These are phyloP conservation scores for Lycia hirtaria DNA, from an alignment of 2,888 invertebrate genomes.

Conservation along the genomic window DNA sequence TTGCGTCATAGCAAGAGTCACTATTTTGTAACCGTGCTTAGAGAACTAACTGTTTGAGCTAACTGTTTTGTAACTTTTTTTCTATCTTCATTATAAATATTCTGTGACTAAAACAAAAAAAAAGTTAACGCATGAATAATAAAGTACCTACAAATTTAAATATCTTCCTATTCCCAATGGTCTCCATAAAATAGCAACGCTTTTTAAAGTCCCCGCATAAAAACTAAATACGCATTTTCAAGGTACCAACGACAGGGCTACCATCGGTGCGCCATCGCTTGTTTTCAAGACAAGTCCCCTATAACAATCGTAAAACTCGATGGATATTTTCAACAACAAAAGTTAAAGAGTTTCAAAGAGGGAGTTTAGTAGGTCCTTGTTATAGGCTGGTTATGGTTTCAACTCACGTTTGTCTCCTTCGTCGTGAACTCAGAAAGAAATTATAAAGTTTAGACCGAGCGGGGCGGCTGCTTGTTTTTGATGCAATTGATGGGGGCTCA, in stretches of 20 bases:
- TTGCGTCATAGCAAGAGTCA: too few relatives aligned
- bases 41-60: too few relatives aligned
- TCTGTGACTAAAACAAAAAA: not conserved
- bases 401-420: constrained; percentile 35
- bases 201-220: constrained; percentile 1
- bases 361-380: constrained; percentile 35
- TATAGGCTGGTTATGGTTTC: constrained; percentile 36
- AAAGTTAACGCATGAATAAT: not conserved
- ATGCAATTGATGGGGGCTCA: constrained; percentile 1
- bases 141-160: not conserved
- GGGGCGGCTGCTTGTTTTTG: constrained; percentile 4
- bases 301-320: constrained; percentile 41
- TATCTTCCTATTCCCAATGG: not conserved
- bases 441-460: constrained; percentile 20
- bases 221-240: constrained; percentile 17
- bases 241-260: constrained; percentile 5
- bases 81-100: too few relatives aligned
- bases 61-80: too few relatives aligned
- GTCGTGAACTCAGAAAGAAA: constrained; percentile 27
- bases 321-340: constrained; percentile 42
- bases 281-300: constrained; percentile 27
- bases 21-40: too few relatives aligned
- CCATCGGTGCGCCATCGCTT: constrained; percentile 24
- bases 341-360: constrained; percentile 39
- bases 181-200: not conserved